phyloP scores from a whole-genome alignment of 2,888 invertebrate genomes.

The Scrobipalpa costella region DNA sequence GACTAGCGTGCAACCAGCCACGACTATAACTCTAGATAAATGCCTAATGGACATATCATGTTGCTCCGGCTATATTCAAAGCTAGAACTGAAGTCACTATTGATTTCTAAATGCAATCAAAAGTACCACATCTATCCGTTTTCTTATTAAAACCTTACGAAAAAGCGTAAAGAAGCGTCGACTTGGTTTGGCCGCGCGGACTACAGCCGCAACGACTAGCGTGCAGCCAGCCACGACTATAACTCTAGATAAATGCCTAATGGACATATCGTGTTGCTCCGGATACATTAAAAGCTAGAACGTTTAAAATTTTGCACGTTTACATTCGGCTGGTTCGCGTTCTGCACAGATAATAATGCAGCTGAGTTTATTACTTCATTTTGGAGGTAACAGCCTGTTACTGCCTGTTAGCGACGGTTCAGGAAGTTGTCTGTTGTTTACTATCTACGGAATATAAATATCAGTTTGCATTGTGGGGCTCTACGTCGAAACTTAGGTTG shows the following conservation, averaged over 20 bases:
- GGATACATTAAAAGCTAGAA: slow-evolving; percentile 40
- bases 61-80: slow-evolving; percentile 22
- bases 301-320: slow-evolving; percentile 40
- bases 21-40: slow-evolving; percentile 19
- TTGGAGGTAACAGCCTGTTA: slow-evolving; percentile 11
- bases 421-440: not conserved
- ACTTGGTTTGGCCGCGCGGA: not conserved
- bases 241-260: slow-evolving; percentile 47
- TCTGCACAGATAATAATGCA: slow-evolving; percentile 29
- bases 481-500: not conserved
- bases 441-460: not conserved
- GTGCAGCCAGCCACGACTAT: slow-evolving; percentile 37
- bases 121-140: too few relatives aligned
- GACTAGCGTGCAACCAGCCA: slow-evolving; percentile 36
- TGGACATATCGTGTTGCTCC: slow-evolving; percentile 43
- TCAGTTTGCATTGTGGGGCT: not conserved
- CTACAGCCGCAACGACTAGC: slow-evolving; percentile 24
- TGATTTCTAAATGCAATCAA: too few relatives aligned
- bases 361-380: slow-evolving; percentile 14
- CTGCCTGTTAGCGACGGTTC: slow-evolving; percentile 1
- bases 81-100: too few relatives aligned
- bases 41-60: too few relatives aligned
- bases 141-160: too few relatives aligned
- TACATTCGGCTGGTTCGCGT: slow-evolving; percentile 27
- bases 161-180: too few relatives aligned